These are phyloP conservation scores for Lasioglossum zephyrum DNA, from an alignment of 2,888 invertebrate species.

Conservation along the genomic window DNA sequence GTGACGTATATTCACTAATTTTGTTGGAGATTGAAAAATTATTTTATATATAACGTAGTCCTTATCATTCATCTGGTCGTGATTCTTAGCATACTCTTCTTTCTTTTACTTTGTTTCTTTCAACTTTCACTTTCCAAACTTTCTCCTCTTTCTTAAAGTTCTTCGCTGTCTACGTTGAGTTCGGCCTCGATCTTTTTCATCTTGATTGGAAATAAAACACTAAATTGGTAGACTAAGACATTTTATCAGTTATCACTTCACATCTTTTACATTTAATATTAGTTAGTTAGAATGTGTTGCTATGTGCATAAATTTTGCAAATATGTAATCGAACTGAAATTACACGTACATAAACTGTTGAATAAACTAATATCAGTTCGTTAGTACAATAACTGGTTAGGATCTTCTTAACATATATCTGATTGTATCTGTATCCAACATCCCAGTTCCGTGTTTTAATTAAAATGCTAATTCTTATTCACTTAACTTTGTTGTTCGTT, in stretches of 20 bases:
- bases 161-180: neutral
- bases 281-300: neutral
- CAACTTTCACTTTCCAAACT: neutral
- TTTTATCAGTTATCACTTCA: neutral
- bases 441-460: neutral
- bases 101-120: neutral
- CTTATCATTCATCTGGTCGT: neutral
- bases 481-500: neutral
- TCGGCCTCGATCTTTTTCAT: neutral
- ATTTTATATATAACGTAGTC: neutral
- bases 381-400: neutral
- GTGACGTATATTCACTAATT: too few relatives aligned
- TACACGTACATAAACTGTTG: neutral
- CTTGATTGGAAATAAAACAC: neutral
- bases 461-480: constrained; percentile 3
- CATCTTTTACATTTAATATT: neutral
- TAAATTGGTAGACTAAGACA: too few relatives aligned
- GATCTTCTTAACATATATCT: neutral
- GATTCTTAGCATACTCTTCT: neutral
- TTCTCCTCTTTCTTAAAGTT: neutral
- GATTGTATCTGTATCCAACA: neutral
- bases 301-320: neutral
- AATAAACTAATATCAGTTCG: neutral
- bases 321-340: neutral
- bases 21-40: too few relatives aligned